Conservation (phyloP, 2,113 vertebrate genomes). For the mouse (Mus musculus) region DNA sequence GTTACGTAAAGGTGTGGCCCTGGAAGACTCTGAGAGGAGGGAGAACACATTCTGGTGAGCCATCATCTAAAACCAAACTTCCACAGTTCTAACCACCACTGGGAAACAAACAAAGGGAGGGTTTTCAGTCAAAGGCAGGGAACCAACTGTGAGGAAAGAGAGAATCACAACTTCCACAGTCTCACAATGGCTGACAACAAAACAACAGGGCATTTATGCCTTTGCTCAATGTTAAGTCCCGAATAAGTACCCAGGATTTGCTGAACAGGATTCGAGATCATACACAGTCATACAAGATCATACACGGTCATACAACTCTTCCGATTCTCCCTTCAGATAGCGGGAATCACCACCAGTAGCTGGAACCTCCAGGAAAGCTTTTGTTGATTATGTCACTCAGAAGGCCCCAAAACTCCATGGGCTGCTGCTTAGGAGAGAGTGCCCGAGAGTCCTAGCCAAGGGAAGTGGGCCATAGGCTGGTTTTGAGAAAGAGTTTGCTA, state of each 20-base stretch:
- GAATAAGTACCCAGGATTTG: neutral
- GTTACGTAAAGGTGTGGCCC: neutral
- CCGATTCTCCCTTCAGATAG: neutral
- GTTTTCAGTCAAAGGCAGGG: neutral
- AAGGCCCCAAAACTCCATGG: too few relatives aligned
- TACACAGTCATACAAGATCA: neutral
- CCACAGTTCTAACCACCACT: neutral
- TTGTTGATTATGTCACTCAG: neutral
- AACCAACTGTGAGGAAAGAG: neutral
- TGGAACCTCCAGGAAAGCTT: neutral
- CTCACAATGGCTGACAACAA: neutral
- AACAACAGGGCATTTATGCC: neutral
- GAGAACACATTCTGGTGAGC: neutral
- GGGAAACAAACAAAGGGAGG: neutral
- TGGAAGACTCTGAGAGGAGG: neutral
- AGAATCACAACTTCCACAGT: neutral
- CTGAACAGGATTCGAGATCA: neutral
- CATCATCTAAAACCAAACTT: neutral
- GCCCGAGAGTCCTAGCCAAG: neutral
- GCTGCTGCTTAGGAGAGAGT: neutral
- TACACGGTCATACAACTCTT: neutral
- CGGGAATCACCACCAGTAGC: neutral
- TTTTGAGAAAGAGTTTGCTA: neutral
- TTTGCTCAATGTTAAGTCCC: neutral
- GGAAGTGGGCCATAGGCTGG: neutral